Evolutionary conservation across 2,797 vertebrate species (phyloP), one percentile per base, ranked within the genome.

Genomic region (Rhinatrema bivittatum): DNA sequence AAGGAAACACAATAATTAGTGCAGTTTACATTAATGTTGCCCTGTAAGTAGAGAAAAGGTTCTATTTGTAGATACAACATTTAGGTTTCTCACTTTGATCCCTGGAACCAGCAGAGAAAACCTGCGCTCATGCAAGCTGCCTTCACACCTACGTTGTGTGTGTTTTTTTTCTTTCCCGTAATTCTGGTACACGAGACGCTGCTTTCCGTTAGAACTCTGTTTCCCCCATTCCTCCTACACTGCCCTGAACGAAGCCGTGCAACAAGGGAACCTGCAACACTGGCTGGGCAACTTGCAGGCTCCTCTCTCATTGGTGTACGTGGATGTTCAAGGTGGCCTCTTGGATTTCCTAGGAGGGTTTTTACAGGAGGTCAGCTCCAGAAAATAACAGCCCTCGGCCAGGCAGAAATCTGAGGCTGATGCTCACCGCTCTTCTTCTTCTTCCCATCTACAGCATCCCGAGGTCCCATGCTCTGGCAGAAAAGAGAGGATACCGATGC

Each of bases 211-310:
- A 14, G 10, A 41, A 29, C 36, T 9, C 3, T 10, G n/a, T n/a
- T n/a, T n/a, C 20, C 2, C n/a, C 43, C 30, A 20, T 32, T 32
- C 10, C 1, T 0, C 0, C 2, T 1, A 3, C 2, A 0, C 20
- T 0, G 3, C 26, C 36, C 26, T 31, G n/a, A 26, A 10, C 9
- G 13, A 25, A 32, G 16, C 27, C 23, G 2, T 21, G 10, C 27
- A 22, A 55, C 20, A 11, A 13, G 21, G 41, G 1, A 25, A 34
- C 7, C 31, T 18, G 12, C 22, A 15, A 20, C 29, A 15, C 3
- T 7, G 2, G 9, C 14, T 20, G 37, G 1, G 13, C 20, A 18
- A 20, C n/a, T 29, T 35, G 20, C 8, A 18, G 4, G 6, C 18
- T 12, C 30, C 26, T 27, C 60, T 36, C 32, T 61, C 29, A 27